Conservation (phyloP, 2,113 vertebrate genomes). For the Alces alces region DNA sequence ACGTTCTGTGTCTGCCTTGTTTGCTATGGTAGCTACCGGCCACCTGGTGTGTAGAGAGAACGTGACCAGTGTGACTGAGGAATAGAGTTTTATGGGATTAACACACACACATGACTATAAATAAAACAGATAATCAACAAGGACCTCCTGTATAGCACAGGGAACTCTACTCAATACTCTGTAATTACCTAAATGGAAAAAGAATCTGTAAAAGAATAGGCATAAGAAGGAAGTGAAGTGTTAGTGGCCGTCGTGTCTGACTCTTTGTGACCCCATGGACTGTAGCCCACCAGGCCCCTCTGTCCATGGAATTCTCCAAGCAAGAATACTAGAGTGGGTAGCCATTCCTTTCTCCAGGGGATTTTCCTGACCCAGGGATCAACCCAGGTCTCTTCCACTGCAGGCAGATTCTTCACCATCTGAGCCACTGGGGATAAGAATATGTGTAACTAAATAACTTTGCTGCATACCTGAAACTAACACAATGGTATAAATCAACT, state of each 20-base stretch:
- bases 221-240: background rate
- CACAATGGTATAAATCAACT: background rate
- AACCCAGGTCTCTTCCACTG: no score
- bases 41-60: background rate
- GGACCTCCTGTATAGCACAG: background rate
- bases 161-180: background rate
- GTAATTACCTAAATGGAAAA: background rate
- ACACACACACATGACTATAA: background rate
- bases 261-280: no score
- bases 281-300: no score
- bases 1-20: fast-evolving
- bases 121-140: background rate
- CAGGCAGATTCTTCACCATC: no score
- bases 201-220: background rate
- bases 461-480: background rate
- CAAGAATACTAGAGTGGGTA: no score
- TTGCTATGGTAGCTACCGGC: background rate
- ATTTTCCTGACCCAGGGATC: no score
- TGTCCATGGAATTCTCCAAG: no score
- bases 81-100: background rate
- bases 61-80: background rate
- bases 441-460: background rate
- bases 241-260: no score
- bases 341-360: no score
- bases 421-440: background rate